Conservation (phyloP, 37 sponge, comb jelly and placozoan genomes). For the Agelas oroides region DNA sequence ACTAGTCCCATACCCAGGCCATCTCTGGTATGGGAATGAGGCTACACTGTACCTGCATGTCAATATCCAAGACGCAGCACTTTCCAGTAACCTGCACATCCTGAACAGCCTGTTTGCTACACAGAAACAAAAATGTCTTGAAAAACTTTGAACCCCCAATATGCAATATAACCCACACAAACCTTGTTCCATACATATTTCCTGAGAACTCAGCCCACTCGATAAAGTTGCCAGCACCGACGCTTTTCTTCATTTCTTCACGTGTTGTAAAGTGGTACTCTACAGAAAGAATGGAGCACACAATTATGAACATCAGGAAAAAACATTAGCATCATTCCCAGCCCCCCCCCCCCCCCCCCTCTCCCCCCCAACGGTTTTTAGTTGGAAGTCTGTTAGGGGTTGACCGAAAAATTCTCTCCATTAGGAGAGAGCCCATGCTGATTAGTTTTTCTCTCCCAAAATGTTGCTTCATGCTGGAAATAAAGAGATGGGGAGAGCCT, state of each 20-base stretch:
- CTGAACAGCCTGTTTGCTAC: conserved; percentile 74
- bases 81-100: conserved; percentile 66
- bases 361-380: background rate
- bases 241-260: conserved; percentile 77
- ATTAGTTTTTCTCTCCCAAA: too few species aligned
- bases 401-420: too few species aligned
- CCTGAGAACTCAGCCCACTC: conserved; percentile 96
- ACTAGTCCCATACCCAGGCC: background rate
- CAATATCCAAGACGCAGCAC: conserved; percentile 94
- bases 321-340: too few species aligned
- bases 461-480: too few species aligned
- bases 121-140: too few species aligned
- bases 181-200: conserved; percentile 98
- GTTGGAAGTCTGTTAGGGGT: too few species aligned
- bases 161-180: too few species aligned
- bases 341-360: too few species aligned
- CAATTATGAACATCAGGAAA: background rate
- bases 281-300: background rate
- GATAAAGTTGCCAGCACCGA: conserved; percentile 86
- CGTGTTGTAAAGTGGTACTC: conserved; percentile 86
- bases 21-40: background rate
- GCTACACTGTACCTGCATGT: conserved; percentile 80
- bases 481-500: too few species aligned
- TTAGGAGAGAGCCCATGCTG: too few species aligned
- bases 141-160: too few species aligned